Percentiles rank a stretch among this genome's conserved stretches.
Conservation (phyloP, 2,797 vertebrate species). For the Eulemur mongoz region DNA sequence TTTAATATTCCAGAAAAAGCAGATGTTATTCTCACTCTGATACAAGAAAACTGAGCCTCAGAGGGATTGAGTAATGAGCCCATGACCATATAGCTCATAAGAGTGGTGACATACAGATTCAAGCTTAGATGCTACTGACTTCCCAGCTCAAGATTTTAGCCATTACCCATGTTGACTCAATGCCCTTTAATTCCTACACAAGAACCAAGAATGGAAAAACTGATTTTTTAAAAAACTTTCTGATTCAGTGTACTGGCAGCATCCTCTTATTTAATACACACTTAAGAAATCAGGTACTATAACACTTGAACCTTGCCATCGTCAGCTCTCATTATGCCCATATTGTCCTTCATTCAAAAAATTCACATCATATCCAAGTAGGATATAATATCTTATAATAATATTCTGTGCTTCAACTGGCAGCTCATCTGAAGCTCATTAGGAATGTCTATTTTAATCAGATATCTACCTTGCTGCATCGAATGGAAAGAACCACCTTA, state of each 20-base stretch:
- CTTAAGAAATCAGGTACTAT: background rate
- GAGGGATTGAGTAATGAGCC: background rate
- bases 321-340: background rate
- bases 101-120: background rate
- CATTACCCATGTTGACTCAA: background rate
- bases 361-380: background rate
- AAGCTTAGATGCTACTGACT: background rate
- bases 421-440: background rate
- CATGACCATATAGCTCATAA: background rate
- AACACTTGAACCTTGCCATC: background rate
- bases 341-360: conserved; percentile 5
- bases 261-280: background rate
- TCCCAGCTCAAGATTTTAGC: background rate
- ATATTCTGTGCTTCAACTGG: background rate
- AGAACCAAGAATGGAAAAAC: background rate
- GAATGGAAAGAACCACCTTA: background rate
- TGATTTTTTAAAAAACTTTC: background rate
- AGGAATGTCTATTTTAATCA: conserved; percentile 30
- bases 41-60: background rate
- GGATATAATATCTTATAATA: background rate
- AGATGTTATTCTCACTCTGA: background rate
- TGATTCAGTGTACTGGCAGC: background rate
- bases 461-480: background rate
- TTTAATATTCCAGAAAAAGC: background rate
- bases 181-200: background rate